Conservation (phyloP, 92 coral and sea anemone species). For the Epizoanthus scotinus region DNA sequence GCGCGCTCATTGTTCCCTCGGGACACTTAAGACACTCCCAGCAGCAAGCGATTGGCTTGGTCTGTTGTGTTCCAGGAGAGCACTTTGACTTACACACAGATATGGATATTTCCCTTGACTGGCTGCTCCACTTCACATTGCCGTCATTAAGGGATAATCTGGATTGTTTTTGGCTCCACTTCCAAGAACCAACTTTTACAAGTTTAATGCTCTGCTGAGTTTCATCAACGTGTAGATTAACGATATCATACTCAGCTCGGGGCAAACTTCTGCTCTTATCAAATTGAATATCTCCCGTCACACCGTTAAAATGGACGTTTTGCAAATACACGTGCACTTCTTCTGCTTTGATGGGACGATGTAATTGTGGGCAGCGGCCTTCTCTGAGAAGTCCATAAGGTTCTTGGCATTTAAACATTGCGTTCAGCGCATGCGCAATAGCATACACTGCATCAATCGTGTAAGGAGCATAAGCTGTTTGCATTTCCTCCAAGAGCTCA, state of each 20-base stretch:
- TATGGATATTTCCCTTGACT: constrained; percentile 9
- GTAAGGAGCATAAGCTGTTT: constrained; percentile 50
- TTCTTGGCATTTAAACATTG: constrained; percentile 34
- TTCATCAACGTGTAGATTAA: constrained; percentile 21
- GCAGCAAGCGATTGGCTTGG: constrained; percentile 59
- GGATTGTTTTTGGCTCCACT: constrained; percentile 36
- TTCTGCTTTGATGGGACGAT: constrained; percentile 21
- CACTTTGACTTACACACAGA: constrained; percentile 70
- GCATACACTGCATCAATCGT: constrained; percentile 70
- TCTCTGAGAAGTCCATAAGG: constrained; percentile 37
- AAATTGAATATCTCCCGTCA: constrained; percentile 45
- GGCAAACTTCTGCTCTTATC: constrained; percentile 34
- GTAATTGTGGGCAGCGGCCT: constrained; percentile 43
- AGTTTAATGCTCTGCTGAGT: constrained; percentile 31
- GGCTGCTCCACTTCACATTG: constrained; percentile 54
- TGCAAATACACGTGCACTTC: constrained; percentile 37
- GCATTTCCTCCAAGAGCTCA: too few relatives aligned
- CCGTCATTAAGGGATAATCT: constrained; percentile 28
- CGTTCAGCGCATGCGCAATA: constrained; percentile 64
- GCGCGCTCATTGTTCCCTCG: constrained; percentile 43
- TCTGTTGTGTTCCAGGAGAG: constrained; percentile 58
- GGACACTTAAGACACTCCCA: constrained; percentile 72
- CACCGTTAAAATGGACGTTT: constrained; percentile 29
- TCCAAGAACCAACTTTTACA: constrained; percentile 68
- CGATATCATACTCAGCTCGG: constrained; percentile 48